A percentile compares a stretch with the other conserved stretches of the same genome.
Evolutionary conservation across 2,888 invertebrate genomes (phyloP).

Genomic region (Protonemura montana): DNA sequence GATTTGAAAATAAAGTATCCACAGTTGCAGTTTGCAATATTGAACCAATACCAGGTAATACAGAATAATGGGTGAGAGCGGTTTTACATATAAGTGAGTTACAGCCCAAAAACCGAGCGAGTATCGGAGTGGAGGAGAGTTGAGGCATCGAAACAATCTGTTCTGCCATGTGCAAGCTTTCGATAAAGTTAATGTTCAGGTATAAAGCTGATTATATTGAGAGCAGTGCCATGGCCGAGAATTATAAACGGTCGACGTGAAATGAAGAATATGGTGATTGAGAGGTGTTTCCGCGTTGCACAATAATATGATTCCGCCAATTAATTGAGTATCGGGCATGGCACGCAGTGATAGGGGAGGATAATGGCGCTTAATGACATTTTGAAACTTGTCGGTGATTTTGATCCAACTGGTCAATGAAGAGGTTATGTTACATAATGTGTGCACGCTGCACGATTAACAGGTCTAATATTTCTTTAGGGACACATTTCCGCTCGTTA

Average conservation of each 20-base stretch:
- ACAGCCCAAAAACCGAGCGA: background rate
- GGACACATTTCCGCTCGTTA: slow-evolving; percentile 45
- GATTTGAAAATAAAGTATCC: slow-evolving; percentile 41
- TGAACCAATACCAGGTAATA: slow-evolving; percentile 38
- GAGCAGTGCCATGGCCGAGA: background rate
- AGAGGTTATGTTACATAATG: background rate
- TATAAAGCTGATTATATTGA: slow-evolving; percentile 49
- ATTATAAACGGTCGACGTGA: slow-evolving; percentile 16
- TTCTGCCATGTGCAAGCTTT: slow-evolving; percentile 46
- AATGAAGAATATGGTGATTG: slow-evolving; percentile 45
- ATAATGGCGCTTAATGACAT: slow-evolving; percentile 48
- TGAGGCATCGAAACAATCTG: slow-evolving; percentile 13
- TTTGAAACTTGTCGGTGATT: slow-evolving; percentile 24
- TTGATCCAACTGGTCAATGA: background rate
- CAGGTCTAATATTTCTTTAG: slow-evolving; percentile 46
- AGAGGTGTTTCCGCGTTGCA: slow-evolving; percentile 41
- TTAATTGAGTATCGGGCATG: slow-evolving; percentile 44
- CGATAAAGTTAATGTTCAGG: slow-evolving; percentile 50
- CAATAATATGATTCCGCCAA: slow-evolving; percentile 47
- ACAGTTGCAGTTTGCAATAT: slow-evolving; percentile 36
- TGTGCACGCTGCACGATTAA: slow-evolving; percentile 39
- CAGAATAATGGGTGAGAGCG: slow-evolving; percentile 37
- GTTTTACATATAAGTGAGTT: slow-evolving; percentile 40
- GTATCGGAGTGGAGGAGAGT: background rate
- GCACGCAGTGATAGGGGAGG: slow-evolving; percentile 45